Percentiles rank a stretch among this genome's conserved stretches.
These are phyloP conservation scores for Oxystoma pomonae DNA, from an alignment of 2,888 invertebrate species.

Conservation along the genomic window DNA sequence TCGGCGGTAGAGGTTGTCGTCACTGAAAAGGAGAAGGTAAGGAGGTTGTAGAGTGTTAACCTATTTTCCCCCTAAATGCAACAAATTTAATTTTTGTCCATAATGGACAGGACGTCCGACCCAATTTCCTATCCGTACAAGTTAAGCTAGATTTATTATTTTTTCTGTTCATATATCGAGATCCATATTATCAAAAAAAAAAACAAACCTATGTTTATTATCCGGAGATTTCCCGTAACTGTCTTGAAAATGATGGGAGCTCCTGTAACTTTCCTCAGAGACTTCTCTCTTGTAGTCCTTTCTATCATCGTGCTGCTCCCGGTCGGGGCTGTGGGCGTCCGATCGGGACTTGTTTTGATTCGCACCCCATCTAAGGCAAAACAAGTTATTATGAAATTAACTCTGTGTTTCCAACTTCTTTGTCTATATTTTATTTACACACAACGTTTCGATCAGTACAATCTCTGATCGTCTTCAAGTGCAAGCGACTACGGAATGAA, in stretches of 20 bases:
- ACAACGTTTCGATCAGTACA: too few relatives aligned
- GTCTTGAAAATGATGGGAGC: slow-evolving; percentile 22
- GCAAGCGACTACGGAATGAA: too few relatives aligned
- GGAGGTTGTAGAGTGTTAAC: neutral
- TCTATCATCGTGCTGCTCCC: slow-evolving; percentile 35
- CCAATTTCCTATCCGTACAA: too few relatives aligned
- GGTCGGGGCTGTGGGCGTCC: slow-evolving; percentile 30
- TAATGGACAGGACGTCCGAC: too few relatives aligned
- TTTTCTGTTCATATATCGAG: slow-evolving; percentile 40
- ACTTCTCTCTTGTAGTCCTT: slow-evolving; percentile 40
- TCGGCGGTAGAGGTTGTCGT: slow-evolving; percentile 18
- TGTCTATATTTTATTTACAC: too few relatives aligned
- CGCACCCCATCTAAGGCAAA: neutral
- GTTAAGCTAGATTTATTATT: too few relatives aligned
- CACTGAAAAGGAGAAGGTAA: slow-evolving; percentile 15
- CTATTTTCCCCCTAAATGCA: too few relatives aligned
- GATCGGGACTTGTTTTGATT: neutral
- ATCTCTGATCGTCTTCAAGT: too few relatives aligned
- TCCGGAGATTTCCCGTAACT: slow-evolving; percentile 29
- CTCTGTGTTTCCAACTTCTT: neutral
- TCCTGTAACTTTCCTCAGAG: slow-evolving; percentile 39
- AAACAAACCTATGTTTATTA: slow-evolving; percentile 45
- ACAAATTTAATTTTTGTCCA: too few relatives aligned
- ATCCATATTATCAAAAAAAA: slow-evolving; percentile 35
- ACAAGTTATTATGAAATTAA: neutral